Base-by-base conservation (phyloP, 2,113 vertebrate genomes). In the Cyanoramphus novaezelandiae region DNA sequence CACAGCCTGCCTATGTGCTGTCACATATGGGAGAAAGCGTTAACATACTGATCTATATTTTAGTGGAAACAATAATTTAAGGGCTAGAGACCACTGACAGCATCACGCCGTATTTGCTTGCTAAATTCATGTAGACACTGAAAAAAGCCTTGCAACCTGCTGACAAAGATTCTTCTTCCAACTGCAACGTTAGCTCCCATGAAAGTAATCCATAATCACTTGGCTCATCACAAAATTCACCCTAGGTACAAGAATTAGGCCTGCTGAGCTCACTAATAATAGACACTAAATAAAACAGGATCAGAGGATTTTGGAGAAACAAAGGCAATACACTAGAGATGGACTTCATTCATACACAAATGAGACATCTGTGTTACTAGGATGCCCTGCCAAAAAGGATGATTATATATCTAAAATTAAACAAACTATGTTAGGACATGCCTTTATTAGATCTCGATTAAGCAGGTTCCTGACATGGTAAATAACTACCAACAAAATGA, bases 11-110 rank as follows among this genome's bases (percentile, higher is more conserved):
- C 92, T n/a, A 46, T 75, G 0, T 62, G 81, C 76, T 92, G 89
- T 87, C 92, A 93, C 75, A 64, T 43, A 83, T 4, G 10, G 33
- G 57, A 91, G 52, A 91, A 92, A 82, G 77, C 47, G 80, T 31
- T 95, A 95, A 92, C 82, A 94, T 23, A 90, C 44, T 86, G 79
- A 92, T 93, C 88, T 72, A 50, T 72, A 88, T 93, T 95, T 97
- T 86, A 62, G 92, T 65, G 79, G 71, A 95, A 94, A 97, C 76
- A 92, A 83, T 76, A 53, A 67, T 74, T 92, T 93, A 81, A 93
- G 76, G 80, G 59, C 59, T 82, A 84, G 76, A 93, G 82, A 88
- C 60, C 91, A 90, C 39, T 43, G 47, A 88, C 78, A 95, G 76
- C 41, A 90, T 57, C 86, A 79, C 3, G 1, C 18, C 11, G 55